Conservation (phyloP, 2,113 vertebrate genomes). For the Panurus biarmicus region DNA sequence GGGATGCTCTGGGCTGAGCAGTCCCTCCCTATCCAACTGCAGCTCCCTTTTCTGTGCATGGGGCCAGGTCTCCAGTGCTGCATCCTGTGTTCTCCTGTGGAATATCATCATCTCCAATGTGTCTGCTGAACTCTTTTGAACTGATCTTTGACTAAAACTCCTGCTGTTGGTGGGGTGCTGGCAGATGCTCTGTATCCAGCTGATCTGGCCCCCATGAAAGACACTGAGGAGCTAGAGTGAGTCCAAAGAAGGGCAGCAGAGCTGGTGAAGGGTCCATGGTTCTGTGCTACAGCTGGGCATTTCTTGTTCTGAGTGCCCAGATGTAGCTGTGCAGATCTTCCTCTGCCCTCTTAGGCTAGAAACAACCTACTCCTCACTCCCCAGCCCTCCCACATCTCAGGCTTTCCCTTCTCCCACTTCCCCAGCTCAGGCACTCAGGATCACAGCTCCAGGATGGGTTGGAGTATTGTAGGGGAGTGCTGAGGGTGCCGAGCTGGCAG, state of each 20-base stretch:
- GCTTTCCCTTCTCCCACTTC: not conserved
- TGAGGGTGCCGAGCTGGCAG: not conserved
- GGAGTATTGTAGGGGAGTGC: not conserved
- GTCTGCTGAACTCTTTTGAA: not conserved
- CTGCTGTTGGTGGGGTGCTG: not conserved
- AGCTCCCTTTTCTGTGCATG: not conserved
- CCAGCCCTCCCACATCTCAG: fast-evolving
- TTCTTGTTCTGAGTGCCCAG: not conserved
- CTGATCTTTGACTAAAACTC: not conserved
- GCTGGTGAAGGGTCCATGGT: not conserved
- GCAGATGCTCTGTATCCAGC: not conserved
- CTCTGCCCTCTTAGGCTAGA: not conserved
- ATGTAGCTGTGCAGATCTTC: not conserved
- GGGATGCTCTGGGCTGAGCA: not conserved
- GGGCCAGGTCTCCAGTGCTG: not conserved
- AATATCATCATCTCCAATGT: not conserved
- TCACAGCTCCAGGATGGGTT: not conserved
- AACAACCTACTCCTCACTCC: not conserved
- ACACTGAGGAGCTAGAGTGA: not conserved
- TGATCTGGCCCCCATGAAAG: not conserved
- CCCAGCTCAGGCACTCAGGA: not conserved
- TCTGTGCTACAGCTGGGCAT: not conserved
- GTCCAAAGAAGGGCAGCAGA: not conserved
- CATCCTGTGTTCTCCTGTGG: not conserved
- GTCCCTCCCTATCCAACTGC: not conserved